Conservation (phyloP, 2,888 invertebrate species). For the Beris chalybata region DNA sequence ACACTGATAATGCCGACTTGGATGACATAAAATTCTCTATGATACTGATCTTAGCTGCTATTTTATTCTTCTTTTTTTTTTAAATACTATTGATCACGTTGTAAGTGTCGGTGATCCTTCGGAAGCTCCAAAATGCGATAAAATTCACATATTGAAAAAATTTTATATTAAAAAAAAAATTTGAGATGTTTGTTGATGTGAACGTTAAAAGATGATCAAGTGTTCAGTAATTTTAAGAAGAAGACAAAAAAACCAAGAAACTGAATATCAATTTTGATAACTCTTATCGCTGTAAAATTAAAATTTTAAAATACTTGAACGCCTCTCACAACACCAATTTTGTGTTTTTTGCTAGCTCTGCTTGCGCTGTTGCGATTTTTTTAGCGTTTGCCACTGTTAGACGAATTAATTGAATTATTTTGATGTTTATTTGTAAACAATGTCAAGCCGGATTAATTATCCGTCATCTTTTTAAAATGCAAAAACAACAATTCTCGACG, state of each 20-base stretch:
- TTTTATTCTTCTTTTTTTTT: no score
- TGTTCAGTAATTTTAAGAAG: background rate
- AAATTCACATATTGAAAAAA: background rate
- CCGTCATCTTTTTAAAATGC: constrained; percentile 26
- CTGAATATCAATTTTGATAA: background rate
- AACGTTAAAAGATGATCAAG: constrained; percentile 1
- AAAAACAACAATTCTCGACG: constrained; percentile 6
- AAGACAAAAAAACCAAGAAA: background rate
- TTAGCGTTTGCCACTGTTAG: constrained; percentile 17
- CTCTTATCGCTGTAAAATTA: constrained; percentile 25
- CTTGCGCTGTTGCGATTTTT: constrained; percentile 6
- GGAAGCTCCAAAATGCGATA: no score
- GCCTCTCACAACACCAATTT: constrained; percentile 19
- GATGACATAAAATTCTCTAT: no score
- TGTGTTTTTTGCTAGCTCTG: background rate
- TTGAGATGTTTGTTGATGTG: background rate
- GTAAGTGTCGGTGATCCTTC: no score
- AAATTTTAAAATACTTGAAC: constrained; percentile 11
- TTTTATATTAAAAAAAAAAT: background rate
- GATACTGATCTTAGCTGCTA: no score
- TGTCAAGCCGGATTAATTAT: constrained; percentile 33
- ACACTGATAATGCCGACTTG: no score
- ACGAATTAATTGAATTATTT: constrained; percentile 31
- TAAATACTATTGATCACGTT: no score
- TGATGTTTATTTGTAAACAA: constrained; percentile 35